Evolutionary conservation across 2,888 invertebrate species (phyloP).

Genomic region (Octonoba sinensis): DNA sequence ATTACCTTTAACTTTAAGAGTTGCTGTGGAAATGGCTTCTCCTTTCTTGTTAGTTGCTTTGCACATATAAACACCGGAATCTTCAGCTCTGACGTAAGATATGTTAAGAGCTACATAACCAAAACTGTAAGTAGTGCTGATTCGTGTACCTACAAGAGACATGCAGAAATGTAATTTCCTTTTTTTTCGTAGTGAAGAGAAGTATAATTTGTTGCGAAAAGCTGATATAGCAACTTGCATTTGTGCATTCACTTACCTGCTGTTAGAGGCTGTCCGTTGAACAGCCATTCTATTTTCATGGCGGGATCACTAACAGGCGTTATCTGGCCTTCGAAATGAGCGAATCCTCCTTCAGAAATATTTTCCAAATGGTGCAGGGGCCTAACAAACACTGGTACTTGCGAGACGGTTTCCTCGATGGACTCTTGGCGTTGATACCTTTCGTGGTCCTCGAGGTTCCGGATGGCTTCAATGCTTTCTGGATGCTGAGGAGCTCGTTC

Average conservation of each 20-base stretch:
- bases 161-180: too few species aligned
- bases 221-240: too few species aligned
- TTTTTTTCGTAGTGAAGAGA: too few species aligned
- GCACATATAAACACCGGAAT: slow-evolving; percentile 94
- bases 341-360: slow-evolving; percentile 89
- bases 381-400: slow-evolving; percentile 86
- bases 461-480: slow-evolving; percentile 89
- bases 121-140: slow-evolving; percentile 98
- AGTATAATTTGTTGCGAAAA: too few species aligned
- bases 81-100: slow-evolving; percentile 98
- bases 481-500: slow-evolving; percentile 92
- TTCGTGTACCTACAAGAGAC: slow-evolving; percentile 79
- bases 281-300: slow-evolving; percentile 91
- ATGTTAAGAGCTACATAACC: slow-evolving; percentile 98
- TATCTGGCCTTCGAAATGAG: slow-evolving; percentile 92
- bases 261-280: slow-evolving; percentile 88
- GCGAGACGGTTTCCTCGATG: slow-evolving; percentile 80
- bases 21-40: slow-evolving; percentile 88
- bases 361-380: slow-evolving; percentile 88
- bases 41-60: slow-evolving; percentile 91
- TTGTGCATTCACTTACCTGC: slow-evolving; percentile 77
- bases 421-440: slow-evolving; percentile 80
- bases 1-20: slow-evolving; percentile 74
- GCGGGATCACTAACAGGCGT: slow-evolving; percentile 92
- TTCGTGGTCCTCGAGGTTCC: slow-evolving; percentile 83